A percentile compares a stretch with the other conserved stretches of the same genome.
Evolutionary conservation across 2,797 vertebrate species (phyloP).

Genomic region (Decapterus maruadsi): DNA sequence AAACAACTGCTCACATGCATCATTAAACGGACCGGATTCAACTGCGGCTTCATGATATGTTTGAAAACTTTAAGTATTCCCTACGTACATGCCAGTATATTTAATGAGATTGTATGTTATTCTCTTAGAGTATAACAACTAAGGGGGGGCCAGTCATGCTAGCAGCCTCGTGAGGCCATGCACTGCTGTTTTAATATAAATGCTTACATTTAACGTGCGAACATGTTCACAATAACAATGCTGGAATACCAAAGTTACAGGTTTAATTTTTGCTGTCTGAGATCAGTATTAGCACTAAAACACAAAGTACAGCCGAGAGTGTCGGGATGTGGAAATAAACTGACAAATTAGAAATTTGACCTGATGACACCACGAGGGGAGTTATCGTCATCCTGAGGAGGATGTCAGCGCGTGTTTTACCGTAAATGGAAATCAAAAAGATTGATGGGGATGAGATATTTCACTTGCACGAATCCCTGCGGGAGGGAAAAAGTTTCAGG

Average conservation of each 20-base stretch:
- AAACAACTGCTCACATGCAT: constrained; percentile 46
- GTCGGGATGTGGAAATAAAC: background rate
- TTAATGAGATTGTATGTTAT: constrained; percentile 12
- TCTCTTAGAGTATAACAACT: background rate
- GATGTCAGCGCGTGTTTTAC: background rate
- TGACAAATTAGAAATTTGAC: background rate
- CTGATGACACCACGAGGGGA: background rate
- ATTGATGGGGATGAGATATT: background rate
- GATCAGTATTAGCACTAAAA: background rate
- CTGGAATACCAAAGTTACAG: too few relatives aligned
- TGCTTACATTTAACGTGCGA: too few relatives aligned
- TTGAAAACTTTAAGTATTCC: constrained; percentile 12
- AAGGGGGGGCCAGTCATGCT: background rate
- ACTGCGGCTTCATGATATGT: constrained; percentile 10
- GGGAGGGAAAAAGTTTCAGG: background rate
- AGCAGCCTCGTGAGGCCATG: background rate
- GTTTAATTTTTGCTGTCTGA: background rate
- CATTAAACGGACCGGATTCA: constrained; percentile 40
- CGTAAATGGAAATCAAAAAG: background rate
- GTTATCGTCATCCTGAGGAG: background rate
- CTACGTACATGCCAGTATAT: constrained; percentile 3
- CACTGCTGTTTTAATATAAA: background rate
- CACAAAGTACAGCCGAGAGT: background rate
- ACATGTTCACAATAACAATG: too few relatives aligned
- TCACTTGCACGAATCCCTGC: background rate